These are phyloP conservation scores for Balaenoptera acutorostrata DNA, from an alignment of 2,113 vertebrate genomes.

Conservation along the genomic window DNA sequence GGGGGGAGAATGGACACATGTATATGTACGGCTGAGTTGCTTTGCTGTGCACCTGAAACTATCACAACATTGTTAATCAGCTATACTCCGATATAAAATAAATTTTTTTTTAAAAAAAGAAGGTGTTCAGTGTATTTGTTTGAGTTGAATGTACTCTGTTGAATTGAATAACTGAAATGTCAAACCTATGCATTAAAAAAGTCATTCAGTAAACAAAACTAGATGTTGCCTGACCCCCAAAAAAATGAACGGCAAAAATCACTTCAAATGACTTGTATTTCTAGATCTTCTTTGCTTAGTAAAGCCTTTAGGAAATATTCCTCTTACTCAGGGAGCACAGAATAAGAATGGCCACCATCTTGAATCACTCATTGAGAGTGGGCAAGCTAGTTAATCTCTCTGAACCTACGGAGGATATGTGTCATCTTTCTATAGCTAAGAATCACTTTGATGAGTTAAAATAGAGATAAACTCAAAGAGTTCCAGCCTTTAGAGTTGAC, in stretches of 20 bases:
- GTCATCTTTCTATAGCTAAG: not conserved
- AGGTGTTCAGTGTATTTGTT: not conserved
- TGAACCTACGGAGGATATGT: not conserved
- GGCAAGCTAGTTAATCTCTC: not conserved
- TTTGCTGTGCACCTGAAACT: no score
- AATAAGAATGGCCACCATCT: not conserved
- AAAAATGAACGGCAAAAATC: not conserved
- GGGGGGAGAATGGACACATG: no score
- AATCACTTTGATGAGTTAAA: not conserved
- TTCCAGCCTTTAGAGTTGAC: not conserved
- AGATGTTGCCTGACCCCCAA: not conserved
- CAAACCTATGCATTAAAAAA: not conserved
- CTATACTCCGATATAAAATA: no score
- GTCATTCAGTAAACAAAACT: not conserved
- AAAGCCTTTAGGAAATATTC: not conserved
- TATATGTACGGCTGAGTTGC: no score
- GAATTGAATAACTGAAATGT: not conserved
- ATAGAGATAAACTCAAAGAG: not conserved
- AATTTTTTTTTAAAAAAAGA: not conserved
- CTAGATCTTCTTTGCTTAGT: not conserved
- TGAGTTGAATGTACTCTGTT: not conserved
- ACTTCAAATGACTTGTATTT: not conserved
- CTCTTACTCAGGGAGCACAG: not conserved
- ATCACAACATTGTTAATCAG: no score
- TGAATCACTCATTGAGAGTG: not conserved